Base-by-base conservation (phyloP, 2,113 vertebrate species). In the Sus scrofa region DNA sequence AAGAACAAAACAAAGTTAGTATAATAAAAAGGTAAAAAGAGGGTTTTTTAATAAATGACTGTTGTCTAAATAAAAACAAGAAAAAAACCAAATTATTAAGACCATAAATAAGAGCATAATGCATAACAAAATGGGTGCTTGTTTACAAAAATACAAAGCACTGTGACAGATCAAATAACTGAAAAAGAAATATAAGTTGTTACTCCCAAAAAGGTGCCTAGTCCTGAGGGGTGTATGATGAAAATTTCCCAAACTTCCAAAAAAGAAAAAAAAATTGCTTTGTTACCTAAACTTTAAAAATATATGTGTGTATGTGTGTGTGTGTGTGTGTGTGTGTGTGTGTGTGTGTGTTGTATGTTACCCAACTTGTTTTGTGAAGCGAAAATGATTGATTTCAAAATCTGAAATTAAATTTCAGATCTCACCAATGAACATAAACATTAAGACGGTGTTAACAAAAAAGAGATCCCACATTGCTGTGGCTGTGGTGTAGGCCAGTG, bases 321-420 rank as follows among this genome's bases (percentile, higher is more conserved):
- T 11, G 4, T 26, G 1, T 54, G 24, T 74, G n/a, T 11, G 4
- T 26, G 1, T 11, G 4, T 26, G 1, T 11, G 4, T 26, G 1
- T 54, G 24, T 74, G n/a, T 65, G 39, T 74, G 26, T 50, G 15
- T 78, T 84, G 13, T 56, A 50, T 44, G 18, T 77, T 67, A 74
- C 26, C 39, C 10, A 58, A 32, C 26, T 92, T 34, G 37, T 84
- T 88, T 94, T 63, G n/a, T 71, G 8, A 84, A 84, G 13, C 50
- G 10, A 88, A 77, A 70, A 88, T 78, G 74, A 81, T 81, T 39
- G 26, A 78, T 71, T 78, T 83, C 68, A 92, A 91, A 84, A 85
- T 89, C 50, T 95, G 56, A 79, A 96, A 70, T 54, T 78, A 77
- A 78, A 89, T 73, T 94, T 65, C 56, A 82, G 39, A 77, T 77